A percentile compares a stretch with the other conserved stretches of the same genome.
phyloP scores from a whole-genome alignment of 2,797 vertebrate species.

The Calcarius lapponicus region DNA sequence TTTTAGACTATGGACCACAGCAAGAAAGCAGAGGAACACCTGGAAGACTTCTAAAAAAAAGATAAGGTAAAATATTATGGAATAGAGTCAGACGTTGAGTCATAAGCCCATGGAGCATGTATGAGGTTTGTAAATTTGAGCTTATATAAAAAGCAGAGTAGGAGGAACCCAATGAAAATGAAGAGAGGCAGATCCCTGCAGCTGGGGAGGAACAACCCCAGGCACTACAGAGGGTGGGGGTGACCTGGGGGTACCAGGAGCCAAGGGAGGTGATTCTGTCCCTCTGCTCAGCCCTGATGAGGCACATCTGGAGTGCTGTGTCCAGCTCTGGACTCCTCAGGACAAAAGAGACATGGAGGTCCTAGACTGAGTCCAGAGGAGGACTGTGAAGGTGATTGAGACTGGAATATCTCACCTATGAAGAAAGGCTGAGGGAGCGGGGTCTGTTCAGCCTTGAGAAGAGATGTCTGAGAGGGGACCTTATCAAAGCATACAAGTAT shows the following conservation, averaged over 20 bases:
- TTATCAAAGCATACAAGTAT: background rate
- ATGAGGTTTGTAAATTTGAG: background rate
- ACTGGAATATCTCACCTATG: background rate
- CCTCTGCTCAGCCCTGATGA: background rate
- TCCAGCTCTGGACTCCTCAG: background rate
- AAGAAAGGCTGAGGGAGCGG: background rate
- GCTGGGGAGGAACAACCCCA: background rate
- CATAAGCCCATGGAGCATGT: background rate
- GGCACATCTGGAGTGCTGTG: background rate
- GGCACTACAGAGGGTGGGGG: background rate
- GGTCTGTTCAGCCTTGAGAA: background rate
- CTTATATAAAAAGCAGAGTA: background rate
- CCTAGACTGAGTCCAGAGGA: rapidly evolving
- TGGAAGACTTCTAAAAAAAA: background rate
- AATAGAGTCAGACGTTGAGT: background rate
- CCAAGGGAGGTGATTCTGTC: rapidly evolving
- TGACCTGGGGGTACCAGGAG: background rate
- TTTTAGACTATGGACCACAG: background rate
- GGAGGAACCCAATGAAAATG: background rate
- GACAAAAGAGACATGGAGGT: rapidly evolving
- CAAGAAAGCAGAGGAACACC: background rate
- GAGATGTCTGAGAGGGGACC: background rate
- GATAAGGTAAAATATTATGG: background rate
- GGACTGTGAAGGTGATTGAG: background rate
- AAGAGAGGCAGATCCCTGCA: background rate